Evolutionary conservation across 2,888 invertebrate genomes (phyloP).

Genomic region (Tinea semifulvella): DNA sequence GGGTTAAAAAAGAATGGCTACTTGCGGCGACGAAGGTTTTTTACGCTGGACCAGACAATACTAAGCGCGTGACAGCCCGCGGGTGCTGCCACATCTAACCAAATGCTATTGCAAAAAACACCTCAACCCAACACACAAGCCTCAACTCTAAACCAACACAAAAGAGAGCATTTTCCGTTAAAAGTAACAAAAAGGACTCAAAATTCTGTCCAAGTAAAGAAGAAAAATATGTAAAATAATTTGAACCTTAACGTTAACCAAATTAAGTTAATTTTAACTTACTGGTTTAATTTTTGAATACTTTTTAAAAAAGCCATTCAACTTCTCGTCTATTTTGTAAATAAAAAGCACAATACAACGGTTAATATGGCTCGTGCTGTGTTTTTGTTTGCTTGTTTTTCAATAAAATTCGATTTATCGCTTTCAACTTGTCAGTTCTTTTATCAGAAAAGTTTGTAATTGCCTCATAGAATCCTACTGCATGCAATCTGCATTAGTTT

Average conservation of each 20-base stretch:
- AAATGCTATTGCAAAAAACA: slow-evolving; percentile 33
- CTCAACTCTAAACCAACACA: slow-evolving; percentile 20
- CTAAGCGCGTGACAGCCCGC: slow-evolving; percentile 57
- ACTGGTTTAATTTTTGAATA: not conserved
- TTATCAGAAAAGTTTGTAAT: too few relatives aligned
- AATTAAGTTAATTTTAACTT: not conserved
- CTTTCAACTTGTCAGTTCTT: not conserved
- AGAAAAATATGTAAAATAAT: not conserved
- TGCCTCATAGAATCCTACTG: too few relatives aligned
- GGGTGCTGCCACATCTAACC: slow-evolving; percentile 43
- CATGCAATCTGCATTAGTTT: not conserved
- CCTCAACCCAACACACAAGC: slow-evolving; percentile 20
- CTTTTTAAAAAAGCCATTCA: slow-evolving; percentile 11
- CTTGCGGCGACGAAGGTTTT: not conserved
- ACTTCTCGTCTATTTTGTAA: slow-evolving; percentile 22
- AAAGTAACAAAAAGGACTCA: not conserved
- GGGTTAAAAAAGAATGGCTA: too few relatives aligned
- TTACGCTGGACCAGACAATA: slow-evolving; percentile 27
- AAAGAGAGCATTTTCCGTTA: not conserved
- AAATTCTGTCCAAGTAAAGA: not conserved
- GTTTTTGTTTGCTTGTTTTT: slow-evolving; percentile 39
- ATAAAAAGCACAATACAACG: slow-evolving; percentile 49
- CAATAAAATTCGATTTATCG: slow-evolving; percentile 5
- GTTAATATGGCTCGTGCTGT: slow-evolving; percentile 61
- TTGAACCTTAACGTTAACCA: too few relatives aligned